These are phyloP conservation scores for Stomatorhinus ivindoensis DNA, from an alignment of 2,113 vertebrate genomes.

Conservation along the genomic window DNA sequence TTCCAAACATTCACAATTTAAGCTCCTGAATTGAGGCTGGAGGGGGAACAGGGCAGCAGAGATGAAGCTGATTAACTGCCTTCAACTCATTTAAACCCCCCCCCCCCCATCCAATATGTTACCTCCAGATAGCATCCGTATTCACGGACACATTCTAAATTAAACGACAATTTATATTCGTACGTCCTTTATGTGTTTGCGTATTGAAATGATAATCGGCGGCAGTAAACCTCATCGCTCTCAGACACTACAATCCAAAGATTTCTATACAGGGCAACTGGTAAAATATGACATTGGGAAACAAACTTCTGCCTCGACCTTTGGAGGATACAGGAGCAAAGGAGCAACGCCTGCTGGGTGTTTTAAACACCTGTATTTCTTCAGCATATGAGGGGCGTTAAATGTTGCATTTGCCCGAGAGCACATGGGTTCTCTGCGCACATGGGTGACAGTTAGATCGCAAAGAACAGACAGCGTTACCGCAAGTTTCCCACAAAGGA, in stretches of 20 bases:
- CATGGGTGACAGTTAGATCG: neutral
- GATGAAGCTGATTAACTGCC: constrained; percentile 3
- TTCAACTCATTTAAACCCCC: neutral
- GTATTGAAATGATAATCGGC: neutral
- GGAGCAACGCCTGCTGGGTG: neutral
- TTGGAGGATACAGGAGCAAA: neutral
- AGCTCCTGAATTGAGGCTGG: constrained; percentile 6
- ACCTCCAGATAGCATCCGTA: neutral
- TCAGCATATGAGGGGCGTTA: neutral
- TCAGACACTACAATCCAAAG: neutral
- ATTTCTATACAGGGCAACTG: neutral
- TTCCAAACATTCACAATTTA: constrained; percentile 4
- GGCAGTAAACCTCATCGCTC: neutral
- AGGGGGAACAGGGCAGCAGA: neutral
- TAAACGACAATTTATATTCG: constrained; percentile 12
- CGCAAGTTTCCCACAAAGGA: neutral
- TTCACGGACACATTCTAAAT: neutral
- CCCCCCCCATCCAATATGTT: neutral
- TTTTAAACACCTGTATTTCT: neutral
- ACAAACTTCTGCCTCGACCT: neutral
- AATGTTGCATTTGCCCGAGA: neutral
- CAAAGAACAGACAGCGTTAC: neutral
- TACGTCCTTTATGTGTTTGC: constrained; percentile 3
- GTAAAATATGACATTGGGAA: neutral
- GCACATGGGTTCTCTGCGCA: neutral